A percentile compares a stretch with the other conserved stretches of the same genome.
phyloP scores from a whole-genome alignment of 37 sponge, comb jelly and placozoan species.

The Beroe ovata region DNA sequence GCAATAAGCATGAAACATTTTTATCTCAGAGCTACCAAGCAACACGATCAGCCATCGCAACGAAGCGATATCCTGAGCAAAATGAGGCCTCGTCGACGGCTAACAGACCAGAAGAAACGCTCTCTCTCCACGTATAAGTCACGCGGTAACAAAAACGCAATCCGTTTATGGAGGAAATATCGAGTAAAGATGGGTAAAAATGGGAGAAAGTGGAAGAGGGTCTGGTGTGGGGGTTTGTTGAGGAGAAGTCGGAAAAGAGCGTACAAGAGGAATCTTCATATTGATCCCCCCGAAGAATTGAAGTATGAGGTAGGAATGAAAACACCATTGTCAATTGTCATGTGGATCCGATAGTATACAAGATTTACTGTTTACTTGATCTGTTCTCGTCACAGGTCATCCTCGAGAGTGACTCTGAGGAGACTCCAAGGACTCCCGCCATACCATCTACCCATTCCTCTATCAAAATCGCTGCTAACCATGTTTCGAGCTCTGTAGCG shows the following conservation, averaged over 20 bases:
- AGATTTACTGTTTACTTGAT: too few relatives aligned
- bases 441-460: background rate
- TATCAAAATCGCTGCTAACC: background rate
- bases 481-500: background rate
- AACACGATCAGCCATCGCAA: background rate
- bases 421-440: background rate
- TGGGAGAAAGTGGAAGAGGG: background rate
- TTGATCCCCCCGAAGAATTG: background rate
- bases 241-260: constrained; percentile 5
- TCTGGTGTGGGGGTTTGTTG: background rate
- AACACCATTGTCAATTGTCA: too few relatives aligned
- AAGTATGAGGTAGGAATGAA: constrained; percentile 16
- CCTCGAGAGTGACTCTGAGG: constrained; percentile 21
- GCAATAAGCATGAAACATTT: too few relatives aligned
- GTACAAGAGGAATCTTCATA: background rate
- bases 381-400: background rate
- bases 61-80: background rate
- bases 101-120: background rate
- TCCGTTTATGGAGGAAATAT: background rate
- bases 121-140: background rate
- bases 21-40: background rate
- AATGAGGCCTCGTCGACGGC: background rate
- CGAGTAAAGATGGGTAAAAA: background rate
- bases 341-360: too few relatives aligned
- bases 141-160: background rate